Conservation (phyloP, 37 sponge, comb jelly and placozoan genomes). For the Aphrocallistes beatrix region DNA sequence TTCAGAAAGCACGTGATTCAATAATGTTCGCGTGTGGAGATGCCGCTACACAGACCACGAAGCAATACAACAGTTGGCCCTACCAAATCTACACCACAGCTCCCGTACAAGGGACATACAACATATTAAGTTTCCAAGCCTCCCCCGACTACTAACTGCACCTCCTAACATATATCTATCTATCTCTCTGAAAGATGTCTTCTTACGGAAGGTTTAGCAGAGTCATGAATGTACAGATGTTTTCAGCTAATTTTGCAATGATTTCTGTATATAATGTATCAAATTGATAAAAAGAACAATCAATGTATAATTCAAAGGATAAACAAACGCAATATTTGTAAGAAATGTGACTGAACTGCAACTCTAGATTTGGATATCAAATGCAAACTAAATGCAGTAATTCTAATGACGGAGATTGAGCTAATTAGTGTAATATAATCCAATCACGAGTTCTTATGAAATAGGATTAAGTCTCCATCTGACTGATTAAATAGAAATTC, state of each 20-base stretch:
- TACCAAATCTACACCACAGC: slow-evolving; percentile 6
- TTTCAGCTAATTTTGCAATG: neutral
- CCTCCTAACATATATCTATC: too few species aligned
- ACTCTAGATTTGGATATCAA: too few species aligned
- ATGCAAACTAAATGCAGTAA: too few species aligned
- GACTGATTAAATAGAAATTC: too few species aligned
- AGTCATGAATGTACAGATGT: neutral
- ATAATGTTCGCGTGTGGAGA: slow-evolving; percentile 9
- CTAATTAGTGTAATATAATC: too few species aligned
- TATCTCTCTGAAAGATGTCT: too few species aligned
- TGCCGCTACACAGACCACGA: neutral
- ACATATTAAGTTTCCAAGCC: neutral
- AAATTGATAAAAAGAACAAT: neutral
- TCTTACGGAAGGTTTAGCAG: neutral
- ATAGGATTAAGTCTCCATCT: too few species aligned
- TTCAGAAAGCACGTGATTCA: neutral
- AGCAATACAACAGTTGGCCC: slow-evolving; percentile 13
- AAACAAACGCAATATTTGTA: neutral
- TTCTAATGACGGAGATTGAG: too few species aligned
- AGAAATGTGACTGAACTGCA: too few species aligned
- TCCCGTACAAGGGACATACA: neutral
- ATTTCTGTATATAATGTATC: neutral
- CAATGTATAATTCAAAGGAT: neutral
- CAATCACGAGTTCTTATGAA: too few species aligned
- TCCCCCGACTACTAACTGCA: neutral